Evolutionary conservation across 2,888 invertebrate genomes (phyloP), one percentile per base, ranked within the genome.

Genomic region (Eulithis prunata): DNA sequence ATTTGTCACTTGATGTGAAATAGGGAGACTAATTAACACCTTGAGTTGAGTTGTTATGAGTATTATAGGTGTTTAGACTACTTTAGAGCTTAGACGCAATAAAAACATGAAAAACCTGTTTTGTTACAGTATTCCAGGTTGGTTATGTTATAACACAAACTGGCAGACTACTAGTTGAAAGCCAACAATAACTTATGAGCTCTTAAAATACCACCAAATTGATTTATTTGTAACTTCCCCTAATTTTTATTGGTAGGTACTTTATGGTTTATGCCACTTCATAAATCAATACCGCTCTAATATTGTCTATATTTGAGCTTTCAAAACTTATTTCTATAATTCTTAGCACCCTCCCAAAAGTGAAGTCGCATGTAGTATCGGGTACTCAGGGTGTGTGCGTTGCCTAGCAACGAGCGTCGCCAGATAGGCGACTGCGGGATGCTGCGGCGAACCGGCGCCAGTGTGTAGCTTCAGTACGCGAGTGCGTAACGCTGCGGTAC

Each of bases 381-480:
- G 62, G 52, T 69, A 41, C 66, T 21, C 68, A 61, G 71, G 70
- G 72, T 68, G 74, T 71, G 68, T 65, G 71, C 72, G 92, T 92
- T 90, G 90, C 92, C 75, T 84, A 82, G 92, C 89, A 89, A 93
- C 92, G 77, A 70, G 81, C 84, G 89, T 83, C 90, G 90, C 87
- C 90, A 81, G 83, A 81, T 78, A 79, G 85, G 77, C 83, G 84
- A 77, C 72, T 74, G 82, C 85, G 89, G 87, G 90, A 88, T 88
- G 89, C 88, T 86, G 89, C 86, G 85, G 80, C 75, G 76, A 64
- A 70, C 71, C 79, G 83, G 78, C 86, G 88, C 85, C 89, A 88
- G 87, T 88, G 77, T 82, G 75, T 75, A 76, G 81, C 85, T 77
- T 81, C 83, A 75, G 83, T 83, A 76, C 84, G 83, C 76, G 82